A percentile compares a stretch with the other conserved stretches of the same genome.
Evolutionary conservation across 2,113 vertebrate species (phyloP).

Genomic region (Diphyllodes magnificus): DNA sequence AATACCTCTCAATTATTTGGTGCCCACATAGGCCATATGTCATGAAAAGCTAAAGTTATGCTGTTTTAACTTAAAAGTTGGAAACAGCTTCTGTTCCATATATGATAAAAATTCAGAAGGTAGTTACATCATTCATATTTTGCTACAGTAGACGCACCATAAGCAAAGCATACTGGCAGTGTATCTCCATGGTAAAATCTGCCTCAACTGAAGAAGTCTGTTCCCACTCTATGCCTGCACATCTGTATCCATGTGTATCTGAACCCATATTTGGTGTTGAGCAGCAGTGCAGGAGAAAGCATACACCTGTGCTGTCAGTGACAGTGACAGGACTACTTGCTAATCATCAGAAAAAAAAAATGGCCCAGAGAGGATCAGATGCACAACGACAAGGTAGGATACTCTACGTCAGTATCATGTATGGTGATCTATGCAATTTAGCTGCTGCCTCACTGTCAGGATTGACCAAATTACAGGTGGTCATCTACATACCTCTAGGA

Average conservation of each 20-base stretch:
- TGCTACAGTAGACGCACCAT: neutral
- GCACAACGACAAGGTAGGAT: neutral
- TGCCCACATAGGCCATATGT: neutral
- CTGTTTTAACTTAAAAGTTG: neutral
- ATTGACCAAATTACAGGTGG: neutral
- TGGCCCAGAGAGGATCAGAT: neutral
- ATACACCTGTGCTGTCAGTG: neutral
- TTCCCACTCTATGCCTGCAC: neutral
- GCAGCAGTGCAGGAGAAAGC: neutral
- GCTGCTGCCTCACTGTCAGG: neutral
- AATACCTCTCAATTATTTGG: neutral
- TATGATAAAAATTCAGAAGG: neutral
- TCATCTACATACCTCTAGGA: neutral
- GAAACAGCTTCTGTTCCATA: neutral
- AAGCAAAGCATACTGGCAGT: neutral
- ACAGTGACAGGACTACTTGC: neutral
- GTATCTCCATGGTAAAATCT: neutral
- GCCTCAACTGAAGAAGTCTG: neutral
- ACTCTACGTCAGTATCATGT: rapidly evolving
- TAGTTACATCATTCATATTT: neutral
- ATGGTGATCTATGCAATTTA: neutral
- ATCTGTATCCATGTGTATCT: neutral
- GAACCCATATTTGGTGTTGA: neutral
- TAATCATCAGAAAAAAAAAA: neutral
- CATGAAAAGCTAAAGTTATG: neutral